These are phyloP conservation scores for Perca fluviatilis DNA, from an alignment of 2,113 vertebrate genomes.

Conservation along the genomic window DNA sequence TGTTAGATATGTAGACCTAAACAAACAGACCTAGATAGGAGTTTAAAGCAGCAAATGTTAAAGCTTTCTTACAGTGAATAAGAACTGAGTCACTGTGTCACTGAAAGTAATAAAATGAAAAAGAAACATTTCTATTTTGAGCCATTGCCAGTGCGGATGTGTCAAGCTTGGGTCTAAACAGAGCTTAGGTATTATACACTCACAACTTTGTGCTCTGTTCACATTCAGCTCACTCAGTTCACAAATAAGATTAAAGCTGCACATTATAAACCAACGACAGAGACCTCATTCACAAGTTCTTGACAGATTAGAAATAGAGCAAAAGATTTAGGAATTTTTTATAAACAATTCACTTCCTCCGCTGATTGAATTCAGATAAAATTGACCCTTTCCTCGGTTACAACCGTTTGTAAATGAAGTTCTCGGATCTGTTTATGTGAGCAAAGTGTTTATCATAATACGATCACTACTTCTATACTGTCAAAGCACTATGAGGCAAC, in stretches of 20 bases:
- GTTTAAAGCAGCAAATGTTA: not conserved
- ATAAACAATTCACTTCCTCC: constrained; percentile 7
- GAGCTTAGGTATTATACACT: not conserved
- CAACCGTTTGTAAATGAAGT: constrained; percentile 46
- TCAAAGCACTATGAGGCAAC: not conserved
- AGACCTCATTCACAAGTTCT: constrained; percentile 30
- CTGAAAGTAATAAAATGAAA: not conserved
- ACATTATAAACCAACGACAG: constrained; percentile 33
- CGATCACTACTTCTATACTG: not conserved
- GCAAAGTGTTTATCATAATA: constrained; percentile 42
- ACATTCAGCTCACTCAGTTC: constrained; percentile 2
- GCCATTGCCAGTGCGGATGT: not conserved
- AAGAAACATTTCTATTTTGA: not conserved
- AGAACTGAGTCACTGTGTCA: not conserved
- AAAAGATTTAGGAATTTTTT: constrained; percentile 32
- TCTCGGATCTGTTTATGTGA: constrained; percentile 44
- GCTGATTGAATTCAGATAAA: constrained; percentile 53
- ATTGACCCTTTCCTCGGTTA: constrained; percentile 47
- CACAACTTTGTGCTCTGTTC: not conserved
- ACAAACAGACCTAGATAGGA: too few species aligned
- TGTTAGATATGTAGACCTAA: not conserved
- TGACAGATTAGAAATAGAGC: constrained; percentile 15
- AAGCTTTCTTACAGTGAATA: not conserved
- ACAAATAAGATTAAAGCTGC: constrained; percentile 40
- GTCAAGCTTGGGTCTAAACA: constrained; percentile 8